Base-by-base conservation (phyloP, 1,140 invertebrate species). In the Megalonaias nervosa region DNA sequence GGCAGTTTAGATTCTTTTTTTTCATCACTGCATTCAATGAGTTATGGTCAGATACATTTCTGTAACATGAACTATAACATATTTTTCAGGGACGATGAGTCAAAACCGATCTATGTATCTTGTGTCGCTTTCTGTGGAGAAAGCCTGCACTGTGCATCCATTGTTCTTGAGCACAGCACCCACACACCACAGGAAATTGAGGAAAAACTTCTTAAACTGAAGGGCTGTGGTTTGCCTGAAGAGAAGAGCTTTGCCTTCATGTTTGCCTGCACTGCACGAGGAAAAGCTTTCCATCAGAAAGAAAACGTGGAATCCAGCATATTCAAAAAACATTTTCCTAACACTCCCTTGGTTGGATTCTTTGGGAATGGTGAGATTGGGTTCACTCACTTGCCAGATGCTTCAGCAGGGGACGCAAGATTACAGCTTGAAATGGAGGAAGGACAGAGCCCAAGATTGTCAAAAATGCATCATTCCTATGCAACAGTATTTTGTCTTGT, bases 291-390 rank as follows among this genome's bases (percentile, higher is more conserved):
- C 79, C 90, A 92, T 66, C 38, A 85, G 0, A 84, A 89, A 19
- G 70, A 85, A 14, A 89, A 93, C 81, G 90, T 93, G 2, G 94
- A 94, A 85, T 91, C 93, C 2, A 78, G 79, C n/a, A 87, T 92
- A 13, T 94, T 94, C 82, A 90, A 90, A 71, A 92, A 91, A 83
- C 80, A 92, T 31, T 94, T 94, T 85, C 93, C 93, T 0, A 87
- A 90, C 21, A 91, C 93, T 26, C 92, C 93, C 14, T 81, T 94
- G 4, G 82, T 93, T 67, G 93, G 93, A 1, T 90, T 92, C 80
- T 94, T 93, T 86, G 93, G 93, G 3, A 90, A 92, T 80, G 93
- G 93, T 38, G 93, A 94, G 87, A 92, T 92, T 71, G 93, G 93
- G 14, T 87, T 89, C 70, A 89, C 67, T 88, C 57, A 48, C 69